Evolutionary conservation across 2,888 invertebrate genomes (phyloP), one percentile per base, ranked within the genome.

Genomic region (Octonoba sinensis): DNA sequence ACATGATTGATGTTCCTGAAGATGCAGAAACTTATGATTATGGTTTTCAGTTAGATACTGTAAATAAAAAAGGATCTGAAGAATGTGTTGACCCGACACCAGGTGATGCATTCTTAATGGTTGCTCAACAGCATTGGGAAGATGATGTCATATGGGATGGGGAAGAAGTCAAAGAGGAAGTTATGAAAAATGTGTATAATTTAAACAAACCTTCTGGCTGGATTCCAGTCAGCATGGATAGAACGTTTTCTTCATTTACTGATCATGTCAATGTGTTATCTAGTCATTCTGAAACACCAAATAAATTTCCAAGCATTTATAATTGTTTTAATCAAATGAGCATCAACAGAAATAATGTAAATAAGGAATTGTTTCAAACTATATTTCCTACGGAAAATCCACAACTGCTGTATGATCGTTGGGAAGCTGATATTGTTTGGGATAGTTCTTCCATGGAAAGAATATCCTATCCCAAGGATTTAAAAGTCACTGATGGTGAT

Each of bases 341-440:
- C 22, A 18, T 57, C 16, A n/a, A 27, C 4, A 1, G 18, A n/a
- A 18, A 6, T 18, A 18, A 57, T 44, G 15, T 24, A 47, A 46
- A 57, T 64, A 56, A 51, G 3, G 89, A 74, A 96, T 96, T 87
- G 95, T 96, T 86, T 0, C 98, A 94, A 96, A 97, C 97, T 70
- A 96, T 99, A 86, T 99, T 99, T 88, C 99, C 99, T 0, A 96
- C 97, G 0, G 99, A 99, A 89, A 99, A 99, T 87, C 96, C 97
- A 87, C 98, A 98, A 88, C 89, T 99, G 13, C 94, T 98, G 3
- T 96, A 97, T 86, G 95, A 96, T 2, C 92, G 93, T 16, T 99
- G 99, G 99, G 99, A 99, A 88, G 95, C 99, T 83, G 96, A 99
- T 87, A 95, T 99, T 2, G 99, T 99, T 87, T 99, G 98, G 97